Conservation (phyloP, 2,797 vertebrate genomes). For the Parotocinclus haroldoi region DNA sequence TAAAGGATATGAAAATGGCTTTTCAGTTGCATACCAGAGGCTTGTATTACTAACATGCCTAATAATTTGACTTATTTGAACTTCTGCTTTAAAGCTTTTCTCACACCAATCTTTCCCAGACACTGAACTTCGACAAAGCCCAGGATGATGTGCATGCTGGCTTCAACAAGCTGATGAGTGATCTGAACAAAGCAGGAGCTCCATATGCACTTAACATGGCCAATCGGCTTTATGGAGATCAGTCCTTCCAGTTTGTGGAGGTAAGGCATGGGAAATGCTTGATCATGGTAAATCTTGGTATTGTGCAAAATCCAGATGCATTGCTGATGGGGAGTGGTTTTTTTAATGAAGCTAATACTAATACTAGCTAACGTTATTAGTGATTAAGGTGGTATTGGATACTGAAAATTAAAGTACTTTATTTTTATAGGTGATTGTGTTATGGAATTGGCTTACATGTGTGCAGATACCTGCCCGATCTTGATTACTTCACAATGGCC, state of each 20-base stretch:
- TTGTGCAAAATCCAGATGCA: too few relatives aligned
- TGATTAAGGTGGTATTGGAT: too few relatives aligned
- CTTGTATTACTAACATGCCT: not conserved
- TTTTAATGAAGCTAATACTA: too few relatives aligned
- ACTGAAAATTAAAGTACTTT: too few relatives aligned
- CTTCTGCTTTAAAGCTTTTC: not conserved
- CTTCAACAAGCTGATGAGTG: conserved; percentile 61
- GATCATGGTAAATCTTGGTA: too few relatives aligned
- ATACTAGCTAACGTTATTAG: too few relatives aligned
- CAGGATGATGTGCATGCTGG: conserved; percentile 55
- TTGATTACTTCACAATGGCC: too few relatives aligned
- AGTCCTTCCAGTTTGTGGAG: conserved; percentile 74
- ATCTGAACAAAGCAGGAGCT: conserved; percentile 69
- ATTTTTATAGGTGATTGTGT: too few relatives aligned
- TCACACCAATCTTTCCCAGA: conserved; percentile 20
- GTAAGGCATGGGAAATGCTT: conserved; percentile 59
- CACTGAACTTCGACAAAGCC: conserved; percentile 55
- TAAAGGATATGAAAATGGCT: not conserved
- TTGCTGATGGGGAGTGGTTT: too few relatives aligned
- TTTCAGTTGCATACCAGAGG: not conserved
- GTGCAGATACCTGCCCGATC: too few relatives aligned
- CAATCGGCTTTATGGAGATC: conserved; percentile 83
- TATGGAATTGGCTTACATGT: too few relatives aligned
- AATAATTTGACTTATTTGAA: not conserved
- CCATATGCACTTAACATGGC: conserved; percentile 77